Conservation (phyloP, 2,888 invertebrate genomes). For the Yponomeuta cagnagella region DNA sequence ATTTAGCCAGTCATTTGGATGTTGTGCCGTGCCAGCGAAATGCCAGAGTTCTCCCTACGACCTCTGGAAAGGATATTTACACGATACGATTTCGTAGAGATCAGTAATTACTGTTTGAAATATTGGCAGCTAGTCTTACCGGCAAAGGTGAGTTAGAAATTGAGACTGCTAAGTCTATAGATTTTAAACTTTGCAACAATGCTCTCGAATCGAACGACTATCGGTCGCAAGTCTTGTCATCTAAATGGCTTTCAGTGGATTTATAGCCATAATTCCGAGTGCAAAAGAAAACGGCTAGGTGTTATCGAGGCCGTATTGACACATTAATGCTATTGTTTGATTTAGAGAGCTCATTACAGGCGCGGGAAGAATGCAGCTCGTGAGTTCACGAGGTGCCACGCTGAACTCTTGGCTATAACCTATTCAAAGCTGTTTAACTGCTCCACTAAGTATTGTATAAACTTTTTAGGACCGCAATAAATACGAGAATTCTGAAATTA, state of each 20-base stretch:
- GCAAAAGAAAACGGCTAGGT: conserved; percentile 71
- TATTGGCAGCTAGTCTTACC: background rate
- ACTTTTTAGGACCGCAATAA: background rate
- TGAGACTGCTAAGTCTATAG: background rate
- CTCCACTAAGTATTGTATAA: conserved; percentile 2
- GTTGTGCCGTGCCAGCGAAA: conserved; percentile 39
- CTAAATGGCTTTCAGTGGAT: conserved; percentile 51
- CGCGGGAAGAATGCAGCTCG: conserved; percentile 61
- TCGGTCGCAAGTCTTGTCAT: conserved; percentile 33
- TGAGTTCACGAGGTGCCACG: conserved; percentile 49
- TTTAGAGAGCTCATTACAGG: conserved; percentile 70
- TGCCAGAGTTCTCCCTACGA: conserved; percentile 41
- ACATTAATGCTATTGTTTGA: conserved; percentile 76
- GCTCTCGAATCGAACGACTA: conserved; percentile 7
- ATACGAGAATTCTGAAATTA: background rate
- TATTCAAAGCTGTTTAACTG: conserved; percentile 45
- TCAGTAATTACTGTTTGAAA: background rate
- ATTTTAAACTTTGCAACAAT: background rate
- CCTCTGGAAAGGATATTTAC: conserved; percentile 28
- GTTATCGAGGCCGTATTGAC: conserved; percentile 71
- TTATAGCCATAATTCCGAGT: conserved; percentile 67
- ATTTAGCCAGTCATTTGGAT: conserved; percentile 57
- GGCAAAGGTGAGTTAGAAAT: conserved; percentile 1
- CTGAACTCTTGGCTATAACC: conserved; percentile 34
- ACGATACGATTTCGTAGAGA: conserved; percentile 22